Conservation (phyloP, 37 sponge, comb jelly and placozoan species). For the Bolinopsis microptera region DNA sequence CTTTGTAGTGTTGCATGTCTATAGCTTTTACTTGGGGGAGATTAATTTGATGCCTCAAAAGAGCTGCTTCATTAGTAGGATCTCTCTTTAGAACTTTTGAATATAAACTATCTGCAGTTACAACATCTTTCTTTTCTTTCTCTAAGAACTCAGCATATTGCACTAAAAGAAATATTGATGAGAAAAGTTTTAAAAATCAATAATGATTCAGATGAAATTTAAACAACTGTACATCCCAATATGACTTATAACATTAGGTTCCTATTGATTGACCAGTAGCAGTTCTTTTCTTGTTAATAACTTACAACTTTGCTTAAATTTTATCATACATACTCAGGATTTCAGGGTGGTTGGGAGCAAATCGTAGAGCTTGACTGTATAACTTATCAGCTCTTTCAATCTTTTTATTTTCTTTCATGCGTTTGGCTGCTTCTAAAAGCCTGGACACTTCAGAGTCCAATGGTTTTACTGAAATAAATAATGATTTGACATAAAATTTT, state of each 20-base stretch:
- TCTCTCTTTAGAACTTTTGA: conserved; percentile 62
- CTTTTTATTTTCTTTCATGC: conserved; percentile 42
- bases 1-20: conserved; percentile 41
- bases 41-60: conserved; percentile 42
- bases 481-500: background rate
- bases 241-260: too few relatives aligned
- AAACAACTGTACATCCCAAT: too few relatives aligned
- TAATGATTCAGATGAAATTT: too few relatives aligned
- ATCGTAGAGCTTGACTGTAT: conserved; percentile 43
- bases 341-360: conserved; percentile 62
- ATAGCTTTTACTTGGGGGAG: conserved; percentile 65
- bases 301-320: too few relatives aligned
- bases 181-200: background rate
- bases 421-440: conserved; percentile 5
- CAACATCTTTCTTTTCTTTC: conserved; percentile 66
- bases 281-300: too few relatives aligned
- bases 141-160: conserved; percentile 70
- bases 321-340: conserved; percentile 28
- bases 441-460: background rate
- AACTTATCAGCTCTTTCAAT: conserved; percentile 52
- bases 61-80: conserved; percentile 49
- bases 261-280: too few relatives aligned
- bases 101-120: conserved; percentile 66
- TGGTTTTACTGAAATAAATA: conserved; percentile 30
- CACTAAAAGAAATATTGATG: background rate